Evolutionary conservation across 2,113 vertebrate genomes (phyloP), one percentile per base, ranked within the genome.

Genomic region (Turdus rufiventris): DNA sequence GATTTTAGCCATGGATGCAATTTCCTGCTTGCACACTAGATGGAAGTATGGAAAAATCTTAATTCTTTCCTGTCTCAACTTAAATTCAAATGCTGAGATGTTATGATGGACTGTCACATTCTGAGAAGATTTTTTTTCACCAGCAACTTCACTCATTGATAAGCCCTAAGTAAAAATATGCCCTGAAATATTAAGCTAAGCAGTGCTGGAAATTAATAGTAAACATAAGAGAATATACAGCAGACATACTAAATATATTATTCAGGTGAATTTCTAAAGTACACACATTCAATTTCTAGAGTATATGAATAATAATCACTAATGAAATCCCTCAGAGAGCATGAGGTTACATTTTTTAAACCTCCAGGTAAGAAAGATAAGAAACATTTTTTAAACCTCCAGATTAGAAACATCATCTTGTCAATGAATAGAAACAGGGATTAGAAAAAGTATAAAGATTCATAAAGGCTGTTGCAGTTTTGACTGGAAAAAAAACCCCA

Each of bases 21-120:
- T 97, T 96, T 96, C 93, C 91, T 54, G 83, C 92, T 81, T 9
- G 18, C 58, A 96, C 96, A 91, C 96, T 96, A 97, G 88, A 96
- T 95, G 96, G 94, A 93, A 97, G 73, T 26, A 31, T 78, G 90
- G 33, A 96, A 89, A 97, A 96, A 91, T 66, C 40, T 76, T 68
- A 71, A 95, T 92, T 92, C 80, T 81, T 81, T 36, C 87, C 63
- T 68, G 29, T 34, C 72, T 71, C 23, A 6, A 48, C 65, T 81
- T 57, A 13, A 79, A 78, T 51, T 60, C 50, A 65, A 79, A 75
- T 20, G 71, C 29, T 88, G 89, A 72, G 80, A 73, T 8, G 13
- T 54, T 50, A 40, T 0, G n/a, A 33, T 3, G 10, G 17, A 47
- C 76, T 53, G 28, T n/a, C 70, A 85, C 14, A 2, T 60, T 57